Percentiles rank a stretch among this genome's conserved stretches.
These are phyloP conservation scores for Daphoenositta chrysoptera DNA, from an alignment of 2,113 vertebrate genomes.

Conservation along the genomic window DNA sequence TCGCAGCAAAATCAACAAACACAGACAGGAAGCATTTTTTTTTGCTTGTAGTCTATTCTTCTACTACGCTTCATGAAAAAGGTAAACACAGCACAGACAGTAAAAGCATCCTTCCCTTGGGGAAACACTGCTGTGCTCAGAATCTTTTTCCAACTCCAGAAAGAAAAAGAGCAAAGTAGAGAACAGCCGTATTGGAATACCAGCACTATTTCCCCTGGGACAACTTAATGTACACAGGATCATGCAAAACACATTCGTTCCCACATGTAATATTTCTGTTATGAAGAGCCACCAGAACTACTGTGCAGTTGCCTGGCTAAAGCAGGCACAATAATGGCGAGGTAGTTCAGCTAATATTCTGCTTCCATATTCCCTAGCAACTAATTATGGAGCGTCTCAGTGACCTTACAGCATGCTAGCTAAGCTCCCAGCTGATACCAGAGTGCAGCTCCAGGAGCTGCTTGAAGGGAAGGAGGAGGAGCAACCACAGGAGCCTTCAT, in stretches of 20 bases:
- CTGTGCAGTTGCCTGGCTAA: conserved; percentile 12
- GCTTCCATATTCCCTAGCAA: conserved; percentile 40
- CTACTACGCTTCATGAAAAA: neutral
- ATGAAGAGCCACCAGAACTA: neutral
- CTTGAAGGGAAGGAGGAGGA: neutral
- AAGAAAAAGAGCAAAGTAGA: neutral
- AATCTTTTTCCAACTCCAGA: neutral
- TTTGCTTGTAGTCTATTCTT: neutral
- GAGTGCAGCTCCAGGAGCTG: neutral
- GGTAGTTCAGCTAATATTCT: conserved; percentile 24
- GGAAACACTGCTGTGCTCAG: neutral
- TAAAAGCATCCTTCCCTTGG: neutral
- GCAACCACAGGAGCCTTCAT: accelerated
- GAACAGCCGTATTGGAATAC: neutral
- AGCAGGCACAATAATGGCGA: neutral
- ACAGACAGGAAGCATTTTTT: neutral
- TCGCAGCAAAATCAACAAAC: neutral
- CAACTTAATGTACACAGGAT: neutral
- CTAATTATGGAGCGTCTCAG: neutral
- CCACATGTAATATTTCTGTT: neutral
- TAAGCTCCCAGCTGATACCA: neutral
- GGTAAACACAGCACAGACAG: neutral
- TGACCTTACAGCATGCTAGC: neutral
- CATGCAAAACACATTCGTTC: neutral
- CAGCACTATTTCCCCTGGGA: neutral